phyloP scores from a whole-genome alignment of 2,888 invertebrate genomes.

The Pyrrhosoma nymphula region DNA sequence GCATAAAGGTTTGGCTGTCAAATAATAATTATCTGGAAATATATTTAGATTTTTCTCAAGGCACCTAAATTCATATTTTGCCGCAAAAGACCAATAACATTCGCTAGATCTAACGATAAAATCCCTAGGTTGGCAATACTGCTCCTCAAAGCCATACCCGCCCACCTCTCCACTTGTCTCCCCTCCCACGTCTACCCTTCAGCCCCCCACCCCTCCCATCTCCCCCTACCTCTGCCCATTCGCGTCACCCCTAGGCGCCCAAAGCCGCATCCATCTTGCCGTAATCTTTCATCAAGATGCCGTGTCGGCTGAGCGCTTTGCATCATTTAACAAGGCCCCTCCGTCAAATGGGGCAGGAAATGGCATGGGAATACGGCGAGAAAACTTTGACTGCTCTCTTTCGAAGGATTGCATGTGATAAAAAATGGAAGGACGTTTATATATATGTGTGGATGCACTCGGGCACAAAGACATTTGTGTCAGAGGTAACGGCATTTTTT shows the following conservation, averaged over 20 bases:
- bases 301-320: slow-evolving; percentile 20
- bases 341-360: slow-evolving; percentile 41
- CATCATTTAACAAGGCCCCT: slow-evolving; percentile 41
- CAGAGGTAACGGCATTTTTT: not conserved
- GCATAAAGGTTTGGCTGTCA: too few species aligned
- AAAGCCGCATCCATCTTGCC: slow-evolving; percentile 44
- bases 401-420: not conserved
- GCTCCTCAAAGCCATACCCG: too few species aligned
- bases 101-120: too few species aligned
- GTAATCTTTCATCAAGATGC: slow-evolving; percentile 50
- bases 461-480: not conserved
- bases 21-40: too few species aligned
- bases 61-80: too few species aligned
- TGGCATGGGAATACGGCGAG: slow-evolving; percentile 19
- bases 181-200: not conserved
- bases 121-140: too few species aligned
- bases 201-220: not conserved
- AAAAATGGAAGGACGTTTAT: not conserved
- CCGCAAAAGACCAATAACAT: too few species aligned
- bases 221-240: not conserved
- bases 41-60: too few species aligned
- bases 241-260: not conserved
- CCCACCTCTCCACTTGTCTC: not conserved
- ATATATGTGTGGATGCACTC: not conserved
- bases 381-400: slow-evolving; percentile 12